These are phyloP conservation scores for Agonopterix alstromeriana DNA, from an alignment of 2,888 invertebrate species.

Conservation along the genomic window DNA sequence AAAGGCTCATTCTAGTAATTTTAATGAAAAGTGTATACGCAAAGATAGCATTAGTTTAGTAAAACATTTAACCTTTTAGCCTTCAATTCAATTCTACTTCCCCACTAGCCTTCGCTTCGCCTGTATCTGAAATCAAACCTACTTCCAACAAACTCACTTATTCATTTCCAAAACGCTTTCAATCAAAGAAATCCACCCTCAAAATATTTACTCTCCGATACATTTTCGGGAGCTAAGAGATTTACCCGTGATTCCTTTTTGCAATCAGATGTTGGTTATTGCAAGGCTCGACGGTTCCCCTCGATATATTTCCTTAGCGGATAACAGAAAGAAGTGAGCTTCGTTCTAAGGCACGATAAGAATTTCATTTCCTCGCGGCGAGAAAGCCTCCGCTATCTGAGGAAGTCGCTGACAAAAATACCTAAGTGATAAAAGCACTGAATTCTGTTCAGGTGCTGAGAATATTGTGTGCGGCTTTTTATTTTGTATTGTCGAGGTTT, in stretches of 20 bases:
- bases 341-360: constrained; percentile 70
- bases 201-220: constrained; percentile 30
- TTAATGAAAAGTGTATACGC: no score
- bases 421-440: constrained; percentile 68
- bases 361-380: constrained; percentile 74
- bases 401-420: constrained; percentile 72
- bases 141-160: background rate
- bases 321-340: constrained; percentile 68
- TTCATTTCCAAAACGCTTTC: constrained; percentile 9
- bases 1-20: no score
- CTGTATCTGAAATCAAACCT: no score
- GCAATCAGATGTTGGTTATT: constrained; percentile 66
- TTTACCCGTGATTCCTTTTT: constrained; percentile 50
- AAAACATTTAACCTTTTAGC: no score
- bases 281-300: constrained; percentile 37
- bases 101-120: no score
- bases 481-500: constrained; percentile 17
- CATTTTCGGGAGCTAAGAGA: constrained; percentile 39
- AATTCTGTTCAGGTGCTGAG: constrained; percentile 51
- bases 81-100: no score
- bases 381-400: constrained; percentile 65
- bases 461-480: constrained; percentile 35
- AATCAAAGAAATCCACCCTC: constrained; percentile 13
- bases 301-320: constrained; percentile 67
- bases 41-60: no score